phyloP scores from a whole-genome alignment of 1,140 invertebrate species.

The Bombus consobrinus region DNA sequence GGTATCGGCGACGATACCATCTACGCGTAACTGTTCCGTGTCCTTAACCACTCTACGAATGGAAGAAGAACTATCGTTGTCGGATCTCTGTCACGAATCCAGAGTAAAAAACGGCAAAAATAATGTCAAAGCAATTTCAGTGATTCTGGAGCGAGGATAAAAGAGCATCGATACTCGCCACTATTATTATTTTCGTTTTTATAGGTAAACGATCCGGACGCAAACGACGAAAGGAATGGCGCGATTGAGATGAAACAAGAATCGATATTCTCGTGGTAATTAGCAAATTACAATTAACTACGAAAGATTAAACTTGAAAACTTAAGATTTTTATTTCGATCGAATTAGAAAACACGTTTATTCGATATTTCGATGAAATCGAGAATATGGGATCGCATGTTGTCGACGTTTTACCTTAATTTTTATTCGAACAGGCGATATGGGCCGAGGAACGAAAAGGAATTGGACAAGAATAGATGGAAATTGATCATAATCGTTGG shows the following conservation, averaged over 20 bases:
- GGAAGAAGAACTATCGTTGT: not conserved
- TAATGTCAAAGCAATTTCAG: constrained; percentile 36
- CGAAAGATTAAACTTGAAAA: not conserved
- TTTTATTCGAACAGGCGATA: constrained; percentile 66
- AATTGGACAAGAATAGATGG: constrained; percentile 72
- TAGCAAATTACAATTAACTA: not conserved
- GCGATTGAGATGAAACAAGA: constrained; percentile 57
- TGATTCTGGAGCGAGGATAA: constrained; percentile 74
- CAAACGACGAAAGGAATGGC: constrained; percentile 66
- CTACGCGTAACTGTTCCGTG: not conserved
- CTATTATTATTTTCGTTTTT: constrained; percentile 5
- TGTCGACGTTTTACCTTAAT: not conserved
- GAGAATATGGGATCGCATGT: not conserved
- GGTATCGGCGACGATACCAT: not conserved
- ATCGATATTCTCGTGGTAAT: constrained; percentile 70
- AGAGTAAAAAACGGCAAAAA: not conserved
- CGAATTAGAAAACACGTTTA: not conserved
- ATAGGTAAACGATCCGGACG: constrained; percentile 80
- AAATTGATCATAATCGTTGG: constrained; percentile 77
- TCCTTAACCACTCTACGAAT: not conserved
- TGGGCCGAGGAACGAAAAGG: constrained; percentile 69
- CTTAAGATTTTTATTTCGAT: not conserved
- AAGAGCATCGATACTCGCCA: constrained; percentile 39
- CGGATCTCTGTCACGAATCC: constrained; percentile 2
- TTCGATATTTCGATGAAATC: not conserved